Percentiles rank a stretch among this genome's conserved stretches.
phyloP scores from a whole-genome alignment of 1,140 invertebrate species.

The Platorchestia sp. region DNA sequence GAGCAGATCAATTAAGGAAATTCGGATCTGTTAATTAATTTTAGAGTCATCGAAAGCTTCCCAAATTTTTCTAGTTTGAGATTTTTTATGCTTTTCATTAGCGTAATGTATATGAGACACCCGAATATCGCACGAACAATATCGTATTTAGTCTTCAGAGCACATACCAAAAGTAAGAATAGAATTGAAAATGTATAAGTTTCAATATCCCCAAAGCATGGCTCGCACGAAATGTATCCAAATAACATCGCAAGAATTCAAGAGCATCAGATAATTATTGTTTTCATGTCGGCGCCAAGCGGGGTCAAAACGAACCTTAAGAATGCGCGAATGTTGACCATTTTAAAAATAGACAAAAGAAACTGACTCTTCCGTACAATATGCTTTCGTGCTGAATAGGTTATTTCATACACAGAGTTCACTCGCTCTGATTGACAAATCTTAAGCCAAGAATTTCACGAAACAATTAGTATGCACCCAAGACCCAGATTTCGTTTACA shows the following conservation, averaged over 20 bases:
- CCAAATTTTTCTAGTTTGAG: neutral
- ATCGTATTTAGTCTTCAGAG: neutral
- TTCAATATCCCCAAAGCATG: neutral
- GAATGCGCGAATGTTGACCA: neutral
- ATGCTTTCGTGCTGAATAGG: neutral
- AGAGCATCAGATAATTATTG: neutral
- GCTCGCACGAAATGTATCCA: neutral
- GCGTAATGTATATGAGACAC: neutral
- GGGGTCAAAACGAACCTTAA: neutral
- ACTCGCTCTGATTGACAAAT: neutral
- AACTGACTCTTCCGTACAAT: neutral
- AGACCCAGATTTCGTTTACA: neutral
- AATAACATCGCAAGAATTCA: neutral
- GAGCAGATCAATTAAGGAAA: neutral
- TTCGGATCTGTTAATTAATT: neutral
- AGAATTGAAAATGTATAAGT: neutral
- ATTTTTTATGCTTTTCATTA: neutral
- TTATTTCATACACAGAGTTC: neutral
- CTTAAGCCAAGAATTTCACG: neutral
- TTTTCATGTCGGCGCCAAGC: neutral
- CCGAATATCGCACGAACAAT: neutral
- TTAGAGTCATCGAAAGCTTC: neutral
- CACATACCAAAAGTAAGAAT: neutral
- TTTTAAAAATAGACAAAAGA: neutral
- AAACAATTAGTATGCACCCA: neutral